Conservation (phyloP, 2,888 invertebrate genomes). For the Apotomis capreana region DNA sequence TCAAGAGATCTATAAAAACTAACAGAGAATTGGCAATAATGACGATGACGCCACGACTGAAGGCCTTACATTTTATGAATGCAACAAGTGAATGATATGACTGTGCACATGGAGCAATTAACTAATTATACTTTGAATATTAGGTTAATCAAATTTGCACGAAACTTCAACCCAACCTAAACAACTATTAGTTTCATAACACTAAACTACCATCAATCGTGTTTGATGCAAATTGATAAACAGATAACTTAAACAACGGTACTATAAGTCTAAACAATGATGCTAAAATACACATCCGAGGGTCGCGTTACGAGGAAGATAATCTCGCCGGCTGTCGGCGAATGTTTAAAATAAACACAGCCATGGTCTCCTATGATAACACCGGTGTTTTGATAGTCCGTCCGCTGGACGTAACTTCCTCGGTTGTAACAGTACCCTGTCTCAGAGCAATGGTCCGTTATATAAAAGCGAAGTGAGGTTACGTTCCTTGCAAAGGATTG, state of each 20-base stretch:
- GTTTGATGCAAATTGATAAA: conserved; percentile 19
- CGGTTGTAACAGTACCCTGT: conserved; percentile 8
- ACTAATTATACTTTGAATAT: not conserved
- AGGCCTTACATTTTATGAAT: no score
- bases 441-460: conserved; percentile 14
- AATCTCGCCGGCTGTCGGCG: conserved; percentile 63
- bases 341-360: conserved; percentile 77
- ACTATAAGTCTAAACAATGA: conserved; percentile 53
- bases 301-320: conserved; percentile 66
- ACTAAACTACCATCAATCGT: conserved; percentile 5
- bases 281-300: conserved; percentile 51
- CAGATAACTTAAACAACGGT: conserved; percentile 19
- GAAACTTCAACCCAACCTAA: not conserved
- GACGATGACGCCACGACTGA: no score
- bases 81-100: no score
- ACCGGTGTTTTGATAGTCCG: conserved; percentile 75
- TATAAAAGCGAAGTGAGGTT: not conserved
- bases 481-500: not conserved
- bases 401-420: conserved; percentile 50
- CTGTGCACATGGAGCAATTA: not conserved
- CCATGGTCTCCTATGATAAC: conserved; percentile 74
- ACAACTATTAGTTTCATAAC: conserved; percentile 7
- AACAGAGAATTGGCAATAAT: no score
- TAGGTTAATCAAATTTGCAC: not conserved
- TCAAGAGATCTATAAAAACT: no score